A percentile compares a stretch with the other conserved stretches of the same genome.
Conservation (phyloP, 2,797 vertebrate genomes). For the Esox lucius region DNA sequence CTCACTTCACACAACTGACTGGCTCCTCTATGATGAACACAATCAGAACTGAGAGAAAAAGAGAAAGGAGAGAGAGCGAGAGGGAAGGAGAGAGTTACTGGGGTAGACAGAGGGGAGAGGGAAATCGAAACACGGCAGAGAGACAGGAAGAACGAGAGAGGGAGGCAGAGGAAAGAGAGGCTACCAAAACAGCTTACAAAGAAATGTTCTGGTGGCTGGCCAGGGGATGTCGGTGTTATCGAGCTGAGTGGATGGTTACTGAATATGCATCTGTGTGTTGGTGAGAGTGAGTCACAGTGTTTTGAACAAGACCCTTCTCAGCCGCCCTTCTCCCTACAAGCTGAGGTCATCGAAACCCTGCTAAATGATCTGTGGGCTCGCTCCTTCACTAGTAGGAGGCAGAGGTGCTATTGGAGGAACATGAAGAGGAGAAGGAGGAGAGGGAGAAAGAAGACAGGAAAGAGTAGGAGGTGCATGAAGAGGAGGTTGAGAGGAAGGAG, state of each 20-base stretch:
- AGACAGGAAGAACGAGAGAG: background rate
- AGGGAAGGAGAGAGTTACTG: background rate
- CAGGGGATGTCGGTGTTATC: conserved; percentile 67
- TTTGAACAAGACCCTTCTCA: background rate
- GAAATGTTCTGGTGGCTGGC: conserved; percentile 61
- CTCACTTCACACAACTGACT: conserved; percentile 54
- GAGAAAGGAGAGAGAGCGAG: background rate
- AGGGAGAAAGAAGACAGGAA: too few relatives aligned
- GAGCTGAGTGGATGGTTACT: conserved; percentile 72
- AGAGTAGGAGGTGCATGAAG: too few relatives aligned
- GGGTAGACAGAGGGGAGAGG: too few relatives aligned
- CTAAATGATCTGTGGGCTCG: conserved; percentile 49
- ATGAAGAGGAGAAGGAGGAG: background rate
- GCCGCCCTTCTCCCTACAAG: too few relatives aligned
- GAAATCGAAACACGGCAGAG: background rate
- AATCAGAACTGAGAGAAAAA: conserved; percentile 42
- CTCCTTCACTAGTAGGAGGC: conserved; percentile 29
- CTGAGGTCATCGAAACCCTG: background rate
- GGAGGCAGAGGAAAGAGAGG: conserved; percentile 13
- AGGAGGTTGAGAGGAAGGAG: too few relatives aligned
- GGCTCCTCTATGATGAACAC: conserved; percentile 73
- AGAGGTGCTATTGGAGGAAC: conserved; percentile 4
- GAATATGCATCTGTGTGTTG: conserved; percentile 16
- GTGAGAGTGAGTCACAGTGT: conserved; percentile 43
- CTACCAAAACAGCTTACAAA: conserved; percentile 75